phyloP scores from a whole-genome alignment of 2,113 vertebrate genomes.

The Uropsilus gracilis region DNA sequence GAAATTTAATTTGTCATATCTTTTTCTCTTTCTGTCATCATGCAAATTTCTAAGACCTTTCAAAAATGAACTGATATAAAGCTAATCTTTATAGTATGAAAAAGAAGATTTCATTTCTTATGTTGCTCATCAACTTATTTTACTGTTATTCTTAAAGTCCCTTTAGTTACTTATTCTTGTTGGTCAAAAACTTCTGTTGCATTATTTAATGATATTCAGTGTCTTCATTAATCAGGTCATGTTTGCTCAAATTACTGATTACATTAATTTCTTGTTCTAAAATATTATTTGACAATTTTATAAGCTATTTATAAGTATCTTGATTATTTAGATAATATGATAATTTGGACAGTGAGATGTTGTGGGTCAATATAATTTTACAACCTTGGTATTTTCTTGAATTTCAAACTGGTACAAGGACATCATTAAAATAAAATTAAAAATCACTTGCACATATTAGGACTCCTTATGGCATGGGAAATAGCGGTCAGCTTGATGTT shows the following conservation, averaged over 20 bases:
- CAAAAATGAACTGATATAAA: background rate
- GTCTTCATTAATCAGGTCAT: background rate
- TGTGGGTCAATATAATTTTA: background rate
- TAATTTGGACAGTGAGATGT: background rate
- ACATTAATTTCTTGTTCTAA: too few species aligned
- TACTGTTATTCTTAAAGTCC: background rate
- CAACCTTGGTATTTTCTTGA: background rate
- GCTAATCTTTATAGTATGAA: background rate
- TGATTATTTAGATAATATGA: too few species aligned
- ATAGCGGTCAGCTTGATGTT: background rate
- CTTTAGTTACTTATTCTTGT: background rate
- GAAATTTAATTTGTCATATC: background rate
- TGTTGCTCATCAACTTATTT: background rate
- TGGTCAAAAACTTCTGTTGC: background rate
- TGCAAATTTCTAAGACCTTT: background rate
- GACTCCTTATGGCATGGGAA: background rate
- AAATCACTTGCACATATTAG: background rate
- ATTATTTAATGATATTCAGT: background rate
- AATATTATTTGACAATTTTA: too few species aligned
- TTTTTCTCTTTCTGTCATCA: background rate
- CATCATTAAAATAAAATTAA: too few species aligned
- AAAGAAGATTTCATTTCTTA: background rate
- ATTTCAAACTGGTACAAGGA: too few species aligned
- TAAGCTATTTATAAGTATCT: background rate
- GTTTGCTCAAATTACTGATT: background rate